Evolutionary conservation across 2,888 invertebrate species (phyloP), one percentile per base, ranked within the genome.

Genomic region (Asteroscopus sphinx): DNA sequence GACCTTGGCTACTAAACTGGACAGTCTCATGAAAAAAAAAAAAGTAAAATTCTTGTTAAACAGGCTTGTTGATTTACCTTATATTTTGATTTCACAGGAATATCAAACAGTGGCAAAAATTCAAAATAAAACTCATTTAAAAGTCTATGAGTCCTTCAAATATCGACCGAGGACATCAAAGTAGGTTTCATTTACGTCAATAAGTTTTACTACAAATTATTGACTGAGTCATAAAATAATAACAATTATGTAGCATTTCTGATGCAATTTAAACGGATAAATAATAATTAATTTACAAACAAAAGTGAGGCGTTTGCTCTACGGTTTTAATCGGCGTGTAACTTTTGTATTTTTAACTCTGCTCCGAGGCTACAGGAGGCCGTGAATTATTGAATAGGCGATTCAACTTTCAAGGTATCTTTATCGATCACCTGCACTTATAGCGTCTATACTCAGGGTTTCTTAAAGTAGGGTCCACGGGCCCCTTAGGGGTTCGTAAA

Each of bases 341-440:
- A 52, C 54, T 60, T 58, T 55, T 60, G 63, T 62, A 62, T 73
- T 76, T 69, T 74, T 62, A 68, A 72, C 68, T 74, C 61, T 21
- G 33, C 35, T 41, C 32, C 71, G 74, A 73, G 77, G 74, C 58
- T 73, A 67, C 62, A 66, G 63, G 42, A 64, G 63, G 60, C 63
- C 58, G 57, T 74, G 75, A 73, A 76, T 75, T 69, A 77, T 78
- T 74, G 67, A 77, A 54, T 61, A 70, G 49, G 51, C 60, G 28
- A 59, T 60, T 66, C n/a, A n/a, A n/a, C n/a, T n/a, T n/a, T n/a
- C 74, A 77, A 76, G 73, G 76, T 54, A 66, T 55, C 62, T 49
- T 62, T 76, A 77, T 78, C 70, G 73, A 73, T 63, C 60, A 55
- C 62, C 57, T 65, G 62, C 65, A 68, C 61, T 51, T 47, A 51